phyloP scores from a whole-genome alignment of 1,140 invertebrate species.

The Nymphalis io region DNA sequence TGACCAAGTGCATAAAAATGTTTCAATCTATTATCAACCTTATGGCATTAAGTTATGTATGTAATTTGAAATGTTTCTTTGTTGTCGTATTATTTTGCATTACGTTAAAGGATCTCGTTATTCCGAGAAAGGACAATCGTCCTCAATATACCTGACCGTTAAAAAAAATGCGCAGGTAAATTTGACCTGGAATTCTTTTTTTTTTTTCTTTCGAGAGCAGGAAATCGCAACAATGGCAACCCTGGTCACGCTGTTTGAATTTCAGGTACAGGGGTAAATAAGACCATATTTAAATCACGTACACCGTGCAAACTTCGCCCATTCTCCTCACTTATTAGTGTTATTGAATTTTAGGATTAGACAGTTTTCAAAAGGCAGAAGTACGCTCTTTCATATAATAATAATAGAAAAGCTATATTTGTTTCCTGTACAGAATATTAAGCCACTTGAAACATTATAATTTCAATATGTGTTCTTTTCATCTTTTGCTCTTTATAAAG shows the following conservation, averaged over 20 bases:
- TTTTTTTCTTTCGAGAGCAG: conserved; percentile 52
- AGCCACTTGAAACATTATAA: too few species aligned
- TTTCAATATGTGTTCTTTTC: too few species aligned
- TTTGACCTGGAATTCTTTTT: conserved; percentile 50
- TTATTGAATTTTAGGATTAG: too few species aligned
- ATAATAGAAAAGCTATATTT: too few species aligned
- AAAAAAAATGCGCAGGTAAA: conserved; percentile 56
- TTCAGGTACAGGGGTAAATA: conserved; percentile 38
- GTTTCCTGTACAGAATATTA: too few species aligned
- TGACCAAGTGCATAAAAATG: background rate
- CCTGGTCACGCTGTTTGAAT: conserved; percentile 46
- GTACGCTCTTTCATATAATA: background rate
- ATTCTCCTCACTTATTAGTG: background rate
- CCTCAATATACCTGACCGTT: conserved; percentile 55
- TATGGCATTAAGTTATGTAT: conserved; percentile 5
- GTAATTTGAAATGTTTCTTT: conserved; percentile 1
- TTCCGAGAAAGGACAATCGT: conserved; percentile 58
- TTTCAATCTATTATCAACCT: background rate
- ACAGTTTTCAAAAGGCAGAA: background rate
- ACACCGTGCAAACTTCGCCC: background rate
- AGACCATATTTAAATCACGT: background rate
- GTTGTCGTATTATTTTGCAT: conserved; percentile 40
- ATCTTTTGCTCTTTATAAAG: too few species aligned
- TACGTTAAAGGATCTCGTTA: conserved; percentile 37
- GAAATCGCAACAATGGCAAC: conserved; percentile 63